Conservation (phyloP, 1,140 invertebrate species). For the Grapholita molesta region DNA sequence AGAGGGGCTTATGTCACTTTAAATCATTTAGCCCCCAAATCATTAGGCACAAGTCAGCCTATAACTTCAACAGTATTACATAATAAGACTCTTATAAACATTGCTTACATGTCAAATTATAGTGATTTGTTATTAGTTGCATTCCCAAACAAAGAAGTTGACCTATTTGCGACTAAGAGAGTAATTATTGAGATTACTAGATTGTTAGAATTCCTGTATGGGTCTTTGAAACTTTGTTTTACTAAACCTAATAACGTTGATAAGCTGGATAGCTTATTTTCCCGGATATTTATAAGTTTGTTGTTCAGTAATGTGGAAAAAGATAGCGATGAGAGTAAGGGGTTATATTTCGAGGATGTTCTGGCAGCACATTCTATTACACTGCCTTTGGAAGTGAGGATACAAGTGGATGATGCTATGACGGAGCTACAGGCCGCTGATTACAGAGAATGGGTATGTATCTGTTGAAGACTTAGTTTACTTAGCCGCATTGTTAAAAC, state of each 20-base stretch:
- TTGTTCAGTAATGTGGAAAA: constrained; percentile 33
- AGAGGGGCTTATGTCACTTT: constrained; percentile 84
- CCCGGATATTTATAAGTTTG: constrained; percentile 50
- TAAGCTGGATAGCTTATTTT: constrained; percentile 62
- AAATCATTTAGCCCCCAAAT: constrained; percentile 82
- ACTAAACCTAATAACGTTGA: constrained; percentile 65
- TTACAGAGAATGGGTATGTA: constrained; percentile 86
- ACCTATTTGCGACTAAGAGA: constrained; percentile 61
- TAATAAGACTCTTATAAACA: constrained; percentile 77
- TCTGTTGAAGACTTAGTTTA: no score
- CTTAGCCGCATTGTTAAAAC: no score
- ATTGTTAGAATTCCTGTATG: constrained; percentile 63
- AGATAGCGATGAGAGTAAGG: constrained; percentile 24
- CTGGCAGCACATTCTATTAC: constrained; percentile 79
- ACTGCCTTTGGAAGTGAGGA: constrained; percentile 85
- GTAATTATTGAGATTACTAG: constrained; percentile 71
- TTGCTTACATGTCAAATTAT: constrained; percentile 78
- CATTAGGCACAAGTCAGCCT: constrained; percentile 78
- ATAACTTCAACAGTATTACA: constrained; percentile 78
- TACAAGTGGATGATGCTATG: constrained; percentile 88
- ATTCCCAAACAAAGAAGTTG: constrained; percentile 69
- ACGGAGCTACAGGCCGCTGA: constrained; percentile 90
- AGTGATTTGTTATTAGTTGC: constrained; percentile 78
- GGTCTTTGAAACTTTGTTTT: constrained; percentile 61
- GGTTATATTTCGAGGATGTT: constrained; percentile 51